These are phyloP conservation scores for Fistularia tabacaria DNA, from an alignment of 2,797 vertebrate species.

Conservation along the genomic window DNA sequence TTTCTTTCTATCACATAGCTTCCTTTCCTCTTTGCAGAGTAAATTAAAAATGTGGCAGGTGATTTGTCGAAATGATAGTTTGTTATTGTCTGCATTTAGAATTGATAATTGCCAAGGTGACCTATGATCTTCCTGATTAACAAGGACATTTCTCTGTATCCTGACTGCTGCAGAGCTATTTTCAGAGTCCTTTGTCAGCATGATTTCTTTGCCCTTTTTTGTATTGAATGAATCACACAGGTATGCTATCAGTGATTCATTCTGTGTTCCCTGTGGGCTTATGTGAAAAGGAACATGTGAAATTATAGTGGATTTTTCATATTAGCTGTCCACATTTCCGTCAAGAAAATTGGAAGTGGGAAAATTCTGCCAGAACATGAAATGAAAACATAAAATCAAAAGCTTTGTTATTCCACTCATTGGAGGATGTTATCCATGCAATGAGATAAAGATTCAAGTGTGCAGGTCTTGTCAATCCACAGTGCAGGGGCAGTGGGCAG, in stretches of 20 bases:
- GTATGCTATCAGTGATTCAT: constrained; percentile 19
- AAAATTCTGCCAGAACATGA: neutral
- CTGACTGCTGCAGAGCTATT: constrained; percentile 31
- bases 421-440: neutral
- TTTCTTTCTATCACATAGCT: constrained; percentile 19
- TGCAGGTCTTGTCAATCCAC: constrained; percentile 56
- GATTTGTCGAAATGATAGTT: constrained; percentile 69
- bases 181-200: constrained; percentile 49
- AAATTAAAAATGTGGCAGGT: constrained; percentile 62
- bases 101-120: constrained; percentile 66
- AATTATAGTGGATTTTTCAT: constrained; percentile 7
- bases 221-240: constrained; percentile 29
- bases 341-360: too few relatives aligned
- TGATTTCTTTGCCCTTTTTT: constrained; percentile 34
- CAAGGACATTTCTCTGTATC: constrained; percentile 43
- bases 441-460: constrained; percentile 36
- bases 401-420: too few relatives aligned
- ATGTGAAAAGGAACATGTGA: constrained; percentile 3
- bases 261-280: constrained; percentile 7
- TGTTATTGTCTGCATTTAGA: constrained; percentile 65
- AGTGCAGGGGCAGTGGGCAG: constrained; percentile 54
- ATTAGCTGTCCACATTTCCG: neutral
- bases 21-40: constrained; percentile 37
- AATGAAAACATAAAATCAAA: neutral
- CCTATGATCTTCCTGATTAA: constrained; percentile 67